Evolutionary conservation across 2,113 vertebrate genomes (phyloP).

Genomic region (Athene noctua): DNA sequence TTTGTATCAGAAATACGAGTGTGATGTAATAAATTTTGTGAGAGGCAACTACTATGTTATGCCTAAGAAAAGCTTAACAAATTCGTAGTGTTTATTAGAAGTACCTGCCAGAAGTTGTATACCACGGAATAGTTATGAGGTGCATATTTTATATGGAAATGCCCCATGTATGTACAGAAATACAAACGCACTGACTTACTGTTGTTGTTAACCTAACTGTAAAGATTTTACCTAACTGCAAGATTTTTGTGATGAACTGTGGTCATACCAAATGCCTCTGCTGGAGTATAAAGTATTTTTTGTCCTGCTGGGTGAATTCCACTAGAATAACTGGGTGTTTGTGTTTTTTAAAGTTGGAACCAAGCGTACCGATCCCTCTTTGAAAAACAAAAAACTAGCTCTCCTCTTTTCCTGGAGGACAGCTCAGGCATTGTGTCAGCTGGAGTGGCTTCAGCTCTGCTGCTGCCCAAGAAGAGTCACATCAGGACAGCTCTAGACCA

Average conservation of each 20-base stretch:
- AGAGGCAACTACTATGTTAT: background rate
- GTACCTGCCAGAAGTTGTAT: background rate
- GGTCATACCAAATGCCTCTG: background rate
- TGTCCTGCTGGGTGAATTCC: background rate
- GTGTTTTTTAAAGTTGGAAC: background rate
- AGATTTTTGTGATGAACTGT: background rate
- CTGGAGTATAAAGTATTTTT: background rate
- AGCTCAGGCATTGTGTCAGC: background rate
- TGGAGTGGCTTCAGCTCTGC: background rate
- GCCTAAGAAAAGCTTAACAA: background rate
- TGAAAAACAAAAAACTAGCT: background rate
- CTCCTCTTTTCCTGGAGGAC: background rate
- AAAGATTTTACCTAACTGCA: background rate
- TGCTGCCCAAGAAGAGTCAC: background rate
- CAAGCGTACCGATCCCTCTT: background rate
- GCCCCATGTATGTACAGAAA: accelerated
- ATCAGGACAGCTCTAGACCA: background rate
- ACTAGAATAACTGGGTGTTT: background rate
- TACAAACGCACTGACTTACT: background rate
- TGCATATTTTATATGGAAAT: background rate
- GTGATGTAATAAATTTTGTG: background rate
- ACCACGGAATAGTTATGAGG: background rate
- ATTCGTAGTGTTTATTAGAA: background rate
- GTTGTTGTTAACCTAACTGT: background rate
- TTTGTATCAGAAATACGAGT: background rate